A percentile compares a stretch with the other conserved stretches of the same genome.
Evolutionary conservation across 2,888 invertebrate genomes (phyloP).

Genomic region (Caradrina kadenii): DNA sequence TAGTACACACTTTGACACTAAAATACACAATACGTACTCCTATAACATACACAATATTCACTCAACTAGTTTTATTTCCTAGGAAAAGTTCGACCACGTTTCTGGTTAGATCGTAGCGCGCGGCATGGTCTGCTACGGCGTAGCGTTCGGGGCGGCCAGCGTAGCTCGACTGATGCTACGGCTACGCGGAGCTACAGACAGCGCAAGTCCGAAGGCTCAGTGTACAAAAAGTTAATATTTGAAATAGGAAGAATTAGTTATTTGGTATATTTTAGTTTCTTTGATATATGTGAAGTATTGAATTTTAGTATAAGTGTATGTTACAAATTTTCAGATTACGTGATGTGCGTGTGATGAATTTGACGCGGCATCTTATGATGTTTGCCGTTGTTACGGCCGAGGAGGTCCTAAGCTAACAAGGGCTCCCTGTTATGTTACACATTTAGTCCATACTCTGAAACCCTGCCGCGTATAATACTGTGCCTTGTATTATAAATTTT

Average conservation of each 20-base stretch:
- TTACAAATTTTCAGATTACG: slow-evolving; percentile 3
- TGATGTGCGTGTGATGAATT: slow-evolving; percentile 44
- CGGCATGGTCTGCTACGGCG: slow-evolving; percentile 71
- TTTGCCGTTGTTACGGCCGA: slow-evolving; percentile 43
- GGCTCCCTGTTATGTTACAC: slow-evolving; percentile 49
- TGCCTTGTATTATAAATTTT: slow-evolving; percentile 48
- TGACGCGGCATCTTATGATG: slow-evolving; percentile 42
- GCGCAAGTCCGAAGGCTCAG: slow-evolving; percentile 79
- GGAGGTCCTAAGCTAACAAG: slow-evolving; percentile 62
- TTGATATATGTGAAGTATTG: slow-evolving; percentile 15
- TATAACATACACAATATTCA: slow-evolving; percentile 64
- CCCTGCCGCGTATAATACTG: slow-evolving; percentile 38
- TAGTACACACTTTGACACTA: slow-evolving; percentile 69
- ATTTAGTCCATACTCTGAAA: slow-evolving; percentile 47
- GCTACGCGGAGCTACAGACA: slow-evolving; percentile 73
- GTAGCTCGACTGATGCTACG: slow-evolving; percentile 80
- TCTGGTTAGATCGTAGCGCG: slow-evolving; percentile 69
- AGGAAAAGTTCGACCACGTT: slow-evolving; percentile 68
- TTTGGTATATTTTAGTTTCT: slow-evolving; percentile 21
- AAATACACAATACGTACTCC: slow-evolving; percentile 66
- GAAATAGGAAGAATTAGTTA: slow-evolving; percentile 54
- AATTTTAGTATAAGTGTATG: slow-evolving; percentile 3
- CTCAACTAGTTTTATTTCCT: slow-evolving; percentile 55
- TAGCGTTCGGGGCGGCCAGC: slow-evolving; percentile 78
- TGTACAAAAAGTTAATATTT: slow-evolving; percentile 60